Base-by-base conservation (phyloP, 2,113 vertebrate genomes). In the Accipiter cooperii region DNA sequence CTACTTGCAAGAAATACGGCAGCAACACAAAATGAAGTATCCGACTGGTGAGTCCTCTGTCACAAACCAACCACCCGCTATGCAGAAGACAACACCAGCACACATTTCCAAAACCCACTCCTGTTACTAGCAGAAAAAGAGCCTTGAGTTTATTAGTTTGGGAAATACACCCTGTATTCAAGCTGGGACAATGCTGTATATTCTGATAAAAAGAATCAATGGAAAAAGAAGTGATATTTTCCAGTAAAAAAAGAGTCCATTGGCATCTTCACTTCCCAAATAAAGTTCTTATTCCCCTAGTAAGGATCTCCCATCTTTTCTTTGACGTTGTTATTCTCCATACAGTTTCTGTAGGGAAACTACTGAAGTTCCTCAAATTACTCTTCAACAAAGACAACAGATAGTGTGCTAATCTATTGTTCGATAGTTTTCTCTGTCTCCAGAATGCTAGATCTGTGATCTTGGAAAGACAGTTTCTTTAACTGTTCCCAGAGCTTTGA, bases 401-500 rank as follows among this genome's bases (percentile, higher is more conserved):
- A 76, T 12, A 26, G 13, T 2, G 8, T 29, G 31, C 86, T 78
- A 28, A 84, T n/a, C n/a, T 65, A 13, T 8, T 55, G 40, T 44
- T 88, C 57, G 65, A 6, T 33, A 69, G 58, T 19, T 58, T 52
- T 38, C 31, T 44, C 77, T 5, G 4, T 25, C 87, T 97, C 71
- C 68, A 75, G 57, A 87, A 64, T 2, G 5, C 16, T n/a, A 34
- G 36, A 60, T 51, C 79, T 93, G 75, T 79, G 90, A 87, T 95
- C 81, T 70, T 60, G 42, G 36, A 55, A 76, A 82, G 42, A 42
- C 61, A 94, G 26, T 66, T 93, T 69, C 90, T 85, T 49, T 31
- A 87, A 78, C 79, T 90, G 58, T 6, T 88, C 90, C 66, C 75
- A 86, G 26, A 65, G 66, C 96, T 97, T 96, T 95, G 95, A 94